A percentile compares a stretch with the other conserved stretches of the same genome.
Evolutionary conservation across 2,113 vertebrate species (phyloP).

Genomic region (Atherinomorus stipes): DNA sequence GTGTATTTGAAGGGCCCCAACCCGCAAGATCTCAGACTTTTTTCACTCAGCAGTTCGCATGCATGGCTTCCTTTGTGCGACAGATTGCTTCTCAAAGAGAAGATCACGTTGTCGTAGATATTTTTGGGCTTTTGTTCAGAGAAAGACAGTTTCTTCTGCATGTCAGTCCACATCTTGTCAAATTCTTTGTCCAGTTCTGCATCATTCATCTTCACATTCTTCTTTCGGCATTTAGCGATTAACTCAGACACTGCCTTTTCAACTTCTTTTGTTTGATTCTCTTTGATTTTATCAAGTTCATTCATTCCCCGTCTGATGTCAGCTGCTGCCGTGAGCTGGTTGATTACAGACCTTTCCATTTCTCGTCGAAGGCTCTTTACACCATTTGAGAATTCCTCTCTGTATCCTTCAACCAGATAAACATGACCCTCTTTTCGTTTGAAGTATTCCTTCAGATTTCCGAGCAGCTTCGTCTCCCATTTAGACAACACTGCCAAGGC

Average conservation of each 20-base stretch:
- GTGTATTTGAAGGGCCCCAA: not conserved
- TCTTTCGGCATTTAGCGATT: not conserved
- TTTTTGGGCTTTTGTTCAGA: accelerated
- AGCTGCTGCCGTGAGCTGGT: slow-evolving; percentile 42
- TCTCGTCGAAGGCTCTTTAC: slow-evolving; percentile 44
- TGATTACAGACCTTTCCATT: not conserved
- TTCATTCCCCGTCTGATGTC: slow-evolving; percentile 44
- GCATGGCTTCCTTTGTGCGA: slow-evolving; percentile 6
- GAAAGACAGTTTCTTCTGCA: not conserved
- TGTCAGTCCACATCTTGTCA: slow-evolving; percentile 61
- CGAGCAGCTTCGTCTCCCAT: slow-evolving; percentile 49
- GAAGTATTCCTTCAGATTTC: slow-evolving; percentile 62
- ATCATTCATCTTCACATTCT: slow-evolving; percentile 3
- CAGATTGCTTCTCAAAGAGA: slow-evolving; percentile 33
- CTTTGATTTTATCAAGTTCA: slow-evolving; percentile 50
- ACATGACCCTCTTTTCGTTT: slow-evolving; percentile 58
- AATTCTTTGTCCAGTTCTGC: slow-evolving; percentile 41
- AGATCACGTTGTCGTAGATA: not conserved
- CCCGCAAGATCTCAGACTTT: accelerated
- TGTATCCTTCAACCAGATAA: slow-evolving; percentile 66
- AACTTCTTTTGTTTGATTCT: slow-evolving; percentile 36
- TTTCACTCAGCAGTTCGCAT: not conserved
- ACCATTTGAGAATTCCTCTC: slow-evolving; percentile 61
- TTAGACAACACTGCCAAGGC: slow-evolving; percentile 29
- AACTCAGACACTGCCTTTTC: too few species aligned